A percentile compares a stretch with the other conserved stretches of the same genome.
These are phyloP conservation scores for Microtus pennsylvanicus DNA, from an alignment of 2,113 vertebrate genomes.

Conservation along the genomic window DNA sequence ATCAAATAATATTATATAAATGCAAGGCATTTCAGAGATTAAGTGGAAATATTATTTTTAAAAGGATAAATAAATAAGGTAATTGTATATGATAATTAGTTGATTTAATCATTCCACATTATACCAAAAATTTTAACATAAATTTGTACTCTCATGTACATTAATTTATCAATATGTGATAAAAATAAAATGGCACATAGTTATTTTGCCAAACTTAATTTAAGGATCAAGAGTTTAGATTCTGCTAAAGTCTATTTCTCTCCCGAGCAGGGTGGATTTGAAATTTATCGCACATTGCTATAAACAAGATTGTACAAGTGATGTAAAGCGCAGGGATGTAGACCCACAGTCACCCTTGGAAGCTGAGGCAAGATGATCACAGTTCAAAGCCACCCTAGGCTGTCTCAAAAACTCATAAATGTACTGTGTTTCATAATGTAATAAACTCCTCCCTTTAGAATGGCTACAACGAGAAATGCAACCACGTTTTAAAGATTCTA, in stretches of 20 bases:
- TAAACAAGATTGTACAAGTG: neutral
- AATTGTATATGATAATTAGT: neutral
- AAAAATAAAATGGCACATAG: neutral
- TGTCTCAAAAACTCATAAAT: neutral
- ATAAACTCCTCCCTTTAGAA: neutral
- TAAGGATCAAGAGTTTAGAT: neutral
- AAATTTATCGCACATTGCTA: neutral
- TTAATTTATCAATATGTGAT: neutral
- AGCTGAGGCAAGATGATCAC: neutral
- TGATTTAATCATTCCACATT: neutral
- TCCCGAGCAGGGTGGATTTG: slow-evolving; percentile 12
- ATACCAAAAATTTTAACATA: neutral
- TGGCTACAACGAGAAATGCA: neutral
- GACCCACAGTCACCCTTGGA: no score
- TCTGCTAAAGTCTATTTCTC: neutral
- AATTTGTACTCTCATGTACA: neutral
- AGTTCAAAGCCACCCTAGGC: neutral
- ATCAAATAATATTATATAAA: neutral
- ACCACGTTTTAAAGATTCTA: neutral
- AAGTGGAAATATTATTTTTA: neutral
- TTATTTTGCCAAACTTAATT: slow-evolving; percentile 50
- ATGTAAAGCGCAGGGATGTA: neutral
- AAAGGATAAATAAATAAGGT: neutral
- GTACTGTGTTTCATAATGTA: slow-evolving; percentile 1
- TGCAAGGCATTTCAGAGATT: neutral